Conservation (phyloP, 2,113 vertebrate species). For the Pachyramphus minor region DNA sequence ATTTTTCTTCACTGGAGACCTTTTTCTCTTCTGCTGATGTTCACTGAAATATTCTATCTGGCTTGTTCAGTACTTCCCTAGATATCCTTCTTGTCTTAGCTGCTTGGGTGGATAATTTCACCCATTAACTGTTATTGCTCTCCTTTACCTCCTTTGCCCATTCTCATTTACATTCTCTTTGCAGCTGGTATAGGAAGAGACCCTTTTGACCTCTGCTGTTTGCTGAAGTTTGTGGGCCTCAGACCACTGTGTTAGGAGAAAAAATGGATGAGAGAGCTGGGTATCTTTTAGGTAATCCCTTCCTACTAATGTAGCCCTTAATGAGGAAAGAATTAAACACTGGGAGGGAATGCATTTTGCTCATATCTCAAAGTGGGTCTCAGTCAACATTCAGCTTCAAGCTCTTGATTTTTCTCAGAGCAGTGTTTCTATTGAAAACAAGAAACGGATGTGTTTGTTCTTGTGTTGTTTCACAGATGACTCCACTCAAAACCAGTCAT, state of each 20-base stretch:
- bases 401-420: neutral
- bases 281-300: neutral
- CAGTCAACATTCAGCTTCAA: neutral
- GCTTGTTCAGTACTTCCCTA: slow-evolving; percentile 4
- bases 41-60: slow-evolving; percentile 8
- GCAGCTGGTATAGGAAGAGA: neutral
- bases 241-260: neutral
- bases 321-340: neutral
- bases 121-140: neutral
- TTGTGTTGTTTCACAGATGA: neutral
- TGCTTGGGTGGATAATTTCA: neutral
- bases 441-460: neutral
- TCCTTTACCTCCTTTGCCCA: neutral
- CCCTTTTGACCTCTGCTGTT: neutral
- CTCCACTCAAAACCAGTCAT: neutral
- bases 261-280: neutral
- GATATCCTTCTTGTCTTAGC: neutral
- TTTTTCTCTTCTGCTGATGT: neutral
- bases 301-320: neutral
- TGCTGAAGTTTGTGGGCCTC: neutral
- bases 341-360: neutral
- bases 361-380: neutral
- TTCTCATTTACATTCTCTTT: neutral
- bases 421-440: neutral
- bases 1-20: slow-evolving; percentile 1